These are phyloP conservation scores for Alca torda DNA, from an alignment of 2,797 vertebrate species.

Conservation along the genomic window DNA sequence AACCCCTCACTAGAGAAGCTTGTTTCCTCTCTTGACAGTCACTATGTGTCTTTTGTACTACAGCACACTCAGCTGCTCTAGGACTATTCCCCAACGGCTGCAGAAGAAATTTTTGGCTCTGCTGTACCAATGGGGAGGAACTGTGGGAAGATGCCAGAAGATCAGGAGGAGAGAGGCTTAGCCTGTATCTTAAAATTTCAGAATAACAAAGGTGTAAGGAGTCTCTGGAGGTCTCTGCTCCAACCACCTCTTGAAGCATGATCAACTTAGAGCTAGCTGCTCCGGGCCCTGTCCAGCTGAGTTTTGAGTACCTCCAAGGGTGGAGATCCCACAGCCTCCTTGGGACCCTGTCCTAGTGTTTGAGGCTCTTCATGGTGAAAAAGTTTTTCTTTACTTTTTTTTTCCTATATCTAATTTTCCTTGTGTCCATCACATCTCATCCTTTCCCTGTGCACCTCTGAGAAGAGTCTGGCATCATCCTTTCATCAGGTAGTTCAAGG, in stretches of 20 bases:
- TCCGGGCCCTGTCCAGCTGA: background rate
- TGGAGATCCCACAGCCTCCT: background rate
- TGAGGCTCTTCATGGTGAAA: background rate
- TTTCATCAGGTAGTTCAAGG: background rate
- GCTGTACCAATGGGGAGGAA: background rate
- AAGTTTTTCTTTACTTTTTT: background rate
- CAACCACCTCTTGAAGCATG: background rate
- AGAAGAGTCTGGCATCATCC: background rate
- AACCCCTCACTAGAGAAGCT: background rate
- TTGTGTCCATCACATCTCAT: background rate
- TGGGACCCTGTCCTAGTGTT: background rate
- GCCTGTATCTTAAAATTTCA: background rate
- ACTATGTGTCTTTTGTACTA: background rate
- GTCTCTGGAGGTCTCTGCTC: background rate
- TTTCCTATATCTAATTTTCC: background rate
- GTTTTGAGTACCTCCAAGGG: background rate
- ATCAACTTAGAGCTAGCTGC: background rate
- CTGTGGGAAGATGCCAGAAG: background rate
- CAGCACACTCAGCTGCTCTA: background rate
- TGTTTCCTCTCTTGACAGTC: background rate
- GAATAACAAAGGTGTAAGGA: background rate
- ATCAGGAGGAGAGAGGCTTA: background rate
- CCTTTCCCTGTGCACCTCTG: background rate
- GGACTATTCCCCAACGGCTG: background rate
- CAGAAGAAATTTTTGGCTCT: background rate